Conservation (phyloP, 2,888 invertebrate species). For the Eupithecia dodoneata region DNA sequence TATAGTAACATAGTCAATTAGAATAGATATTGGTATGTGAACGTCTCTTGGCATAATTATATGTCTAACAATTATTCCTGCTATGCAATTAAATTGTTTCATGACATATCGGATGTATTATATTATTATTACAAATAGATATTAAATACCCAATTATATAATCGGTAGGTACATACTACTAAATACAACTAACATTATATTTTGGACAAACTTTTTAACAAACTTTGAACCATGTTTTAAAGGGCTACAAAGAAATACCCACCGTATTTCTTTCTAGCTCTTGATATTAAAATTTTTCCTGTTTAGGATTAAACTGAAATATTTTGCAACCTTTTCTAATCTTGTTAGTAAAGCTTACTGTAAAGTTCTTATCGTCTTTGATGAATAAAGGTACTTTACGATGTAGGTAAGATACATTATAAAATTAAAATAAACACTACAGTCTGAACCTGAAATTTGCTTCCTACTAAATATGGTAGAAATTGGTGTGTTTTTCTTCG, state of each 20-base stretch:
- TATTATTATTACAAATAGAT: neutral
- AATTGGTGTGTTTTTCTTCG: neutral
- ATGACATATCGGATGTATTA: neutral
- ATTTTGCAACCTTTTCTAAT: neutral
- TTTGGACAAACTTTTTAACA: neutral
- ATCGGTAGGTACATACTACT: neutral
- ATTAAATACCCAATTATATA: neutral
- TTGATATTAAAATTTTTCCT: no score
- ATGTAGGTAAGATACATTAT: neutral
- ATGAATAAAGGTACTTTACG: neutral
- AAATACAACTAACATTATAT: neutral
- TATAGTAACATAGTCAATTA: neutral
- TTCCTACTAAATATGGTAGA: neutral
- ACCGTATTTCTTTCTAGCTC: no score
- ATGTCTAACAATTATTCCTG: neutral
- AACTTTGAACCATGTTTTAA: neutral
- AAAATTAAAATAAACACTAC: neutral
- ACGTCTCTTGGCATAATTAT: neutral
- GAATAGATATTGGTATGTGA: neutral
- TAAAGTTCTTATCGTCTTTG: neutral
- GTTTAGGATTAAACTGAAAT: no score
- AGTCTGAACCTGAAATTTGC: neutral
- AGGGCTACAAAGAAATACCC: no score
- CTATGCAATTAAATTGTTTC: neutral
- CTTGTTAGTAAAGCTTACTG: neutral